Conservation (phyloP, 2,797 vertebrate species). For the Sylvia borin region DNA sequence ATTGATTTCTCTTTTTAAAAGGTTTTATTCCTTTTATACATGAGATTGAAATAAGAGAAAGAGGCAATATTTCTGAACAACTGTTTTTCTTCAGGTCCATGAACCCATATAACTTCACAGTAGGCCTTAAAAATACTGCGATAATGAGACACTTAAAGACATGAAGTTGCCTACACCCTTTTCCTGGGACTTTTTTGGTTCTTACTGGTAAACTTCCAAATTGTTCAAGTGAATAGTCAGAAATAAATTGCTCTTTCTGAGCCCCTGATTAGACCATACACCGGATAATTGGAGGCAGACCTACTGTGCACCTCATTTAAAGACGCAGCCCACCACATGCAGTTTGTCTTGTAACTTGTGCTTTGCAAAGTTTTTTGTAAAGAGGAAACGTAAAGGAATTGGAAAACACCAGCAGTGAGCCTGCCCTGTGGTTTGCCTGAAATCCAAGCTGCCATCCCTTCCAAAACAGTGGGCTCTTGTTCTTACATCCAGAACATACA, state of each 20-base stretch:
- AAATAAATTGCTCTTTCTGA: conserved; percentile 48
- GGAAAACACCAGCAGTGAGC: background rate
- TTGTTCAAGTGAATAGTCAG: conserved; percentile 28
- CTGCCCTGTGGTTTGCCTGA: background rate
- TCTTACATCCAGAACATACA: background rate
- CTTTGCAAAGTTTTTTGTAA: background rate
- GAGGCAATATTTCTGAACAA: conserved; percentile 13
- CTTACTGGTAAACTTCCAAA: conserved; percentile 46
- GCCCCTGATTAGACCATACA: background rate
- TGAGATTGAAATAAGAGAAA: background rate
- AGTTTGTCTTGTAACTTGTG: background rate
- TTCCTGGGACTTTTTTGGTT: conserved; percentile 37
- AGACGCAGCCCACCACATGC: background rate
- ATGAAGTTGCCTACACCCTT: conserved; percentile 23
- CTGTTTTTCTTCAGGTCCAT: conserved; percentile 34
- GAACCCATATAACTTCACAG: background rate
- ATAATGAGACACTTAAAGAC: background rate
- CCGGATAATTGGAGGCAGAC: conserved; percentile 7
- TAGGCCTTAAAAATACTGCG: background rate
- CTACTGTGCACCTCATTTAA: background rate
- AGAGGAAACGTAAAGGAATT: background rate
- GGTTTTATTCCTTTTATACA: conserved; percentile 19
- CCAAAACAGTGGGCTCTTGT: background rate
- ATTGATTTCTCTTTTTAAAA: conserved; percentile 35
- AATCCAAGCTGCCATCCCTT: background rate